These are phyloP conservation scores for Pristionchus japonicus DNA, from an alignment of 2,888 invertebrate species.

Conservation along the genomic window DNA sequence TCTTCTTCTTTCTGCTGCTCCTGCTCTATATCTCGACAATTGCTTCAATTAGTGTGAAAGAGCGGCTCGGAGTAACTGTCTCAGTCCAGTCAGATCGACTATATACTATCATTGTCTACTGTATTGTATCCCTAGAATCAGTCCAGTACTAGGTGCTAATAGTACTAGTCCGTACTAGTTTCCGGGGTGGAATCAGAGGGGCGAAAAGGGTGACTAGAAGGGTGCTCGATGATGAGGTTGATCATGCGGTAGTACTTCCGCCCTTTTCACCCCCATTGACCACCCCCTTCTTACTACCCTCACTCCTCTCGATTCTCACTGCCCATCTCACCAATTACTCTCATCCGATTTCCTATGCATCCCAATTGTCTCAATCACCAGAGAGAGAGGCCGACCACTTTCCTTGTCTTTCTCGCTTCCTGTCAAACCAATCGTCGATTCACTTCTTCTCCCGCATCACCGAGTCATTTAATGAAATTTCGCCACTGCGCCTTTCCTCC, in stretches of 20 bases:
- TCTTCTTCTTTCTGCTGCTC: background rate
- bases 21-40: background rate
- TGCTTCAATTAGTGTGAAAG: slow-evolving; percentile 24
- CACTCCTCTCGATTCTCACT: background rate
- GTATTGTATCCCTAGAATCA: background rate
- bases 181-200: background rate
- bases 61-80: background rate
- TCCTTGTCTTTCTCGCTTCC: slow-evolving; percentile 9
- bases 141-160: too few relatives aligned
- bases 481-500: background rate
- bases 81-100: background rate
- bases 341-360: slow-evolving; percentile 41
- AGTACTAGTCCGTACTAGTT: too few relatives aligned
- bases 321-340: slow-evolving; percentile 25
- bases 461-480: slow-evolving; percentile 45
- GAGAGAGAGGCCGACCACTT: background rate
- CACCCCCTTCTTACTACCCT: background rate
- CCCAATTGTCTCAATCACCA: slow-evolving; percentile 37
- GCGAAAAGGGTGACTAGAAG: background rate
- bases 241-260: background rate
- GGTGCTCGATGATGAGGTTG: background rate
- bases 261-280: background rate
- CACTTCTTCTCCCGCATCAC: slow-evolving; percentile 34
- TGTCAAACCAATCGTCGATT: slow-evolving; percentile 27
- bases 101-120: background rate